Evolutionary conservation across 2,888 invertebrate species (phyloP).

Genomic region (Andrena minutula): DNA sequence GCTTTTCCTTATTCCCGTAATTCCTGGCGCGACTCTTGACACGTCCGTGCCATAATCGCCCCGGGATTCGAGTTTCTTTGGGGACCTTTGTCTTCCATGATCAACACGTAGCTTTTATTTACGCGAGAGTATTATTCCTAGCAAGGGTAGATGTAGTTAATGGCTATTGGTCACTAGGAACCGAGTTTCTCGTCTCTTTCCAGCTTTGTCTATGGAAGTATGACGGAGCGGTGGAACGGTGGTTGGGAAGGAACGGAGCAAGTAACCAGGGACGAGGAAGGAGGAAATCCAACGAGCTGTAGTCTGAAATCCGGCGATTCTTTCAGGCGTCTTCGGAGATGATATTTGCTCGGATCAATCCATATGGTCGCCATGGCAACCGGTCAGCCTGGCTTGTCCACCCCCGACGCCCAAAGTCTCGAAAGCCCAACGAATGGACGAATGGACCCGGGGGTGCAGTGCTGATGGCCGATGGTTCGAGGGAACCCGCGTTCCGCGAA

Average conservation of each 20-base stretch:
- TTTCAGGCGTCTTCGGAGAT: slow-evolving; percentile 84
- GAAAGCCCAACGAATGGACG: slow-evolving; percentile 75
- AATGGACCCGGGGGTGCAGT: slow-evolving; percentile 68
- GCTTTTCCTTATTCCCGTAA: slow-evolving; percentile 14
- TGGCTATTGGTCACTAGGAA: slow-evolving; percentile 44
- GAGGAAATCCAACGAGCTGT: slow-evolving; percentile 67
- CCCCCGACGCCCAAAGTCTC: slow-evolving; percentile 78
- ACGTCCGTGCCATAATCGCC: not conserved
- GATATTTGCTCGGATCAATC: slow-evolving; percentile 85
- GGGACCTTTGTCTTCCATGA: not conserved
- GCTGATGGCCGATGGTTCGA: slow-evolving; percentile 63
- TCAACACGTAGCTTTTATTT: slow-evolving; percentile 18
- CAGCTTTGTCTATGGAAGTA: slow-evolving; percentile 23
- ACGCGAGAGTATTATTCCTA: slow-evolving; percentile 34
- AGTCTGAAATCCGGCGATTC: slow-evolving; percentile 83
- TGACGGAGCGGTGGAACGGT: slow-evolving; percentile 36
- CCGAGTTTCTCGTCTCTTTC: slow-evolving; percentile 54
- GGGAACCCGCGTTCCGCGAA: slow-evolving; percentile 61
- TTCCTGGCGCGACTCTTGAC: slow-evolving; percentile 6
- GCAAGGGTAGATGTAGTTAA: slow-evolving; percentile 23
- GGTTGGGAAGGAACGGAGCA: slow-evolving; percentile 25
- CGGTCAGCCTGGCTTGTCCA: slow-evolving; percentile 82
- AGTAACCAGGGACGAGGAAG: slow-evolving; percentile 34
- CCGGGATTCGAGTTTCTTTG: not conserved
- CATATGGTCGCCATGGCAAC: slow-evolving; percentile 84